Evolutionary conservation across 2,888 invertebrate genomes (phyloP), one percentile per base, ranked within the genome.

Genomic region (Drosophila melanosoma): DNA sequence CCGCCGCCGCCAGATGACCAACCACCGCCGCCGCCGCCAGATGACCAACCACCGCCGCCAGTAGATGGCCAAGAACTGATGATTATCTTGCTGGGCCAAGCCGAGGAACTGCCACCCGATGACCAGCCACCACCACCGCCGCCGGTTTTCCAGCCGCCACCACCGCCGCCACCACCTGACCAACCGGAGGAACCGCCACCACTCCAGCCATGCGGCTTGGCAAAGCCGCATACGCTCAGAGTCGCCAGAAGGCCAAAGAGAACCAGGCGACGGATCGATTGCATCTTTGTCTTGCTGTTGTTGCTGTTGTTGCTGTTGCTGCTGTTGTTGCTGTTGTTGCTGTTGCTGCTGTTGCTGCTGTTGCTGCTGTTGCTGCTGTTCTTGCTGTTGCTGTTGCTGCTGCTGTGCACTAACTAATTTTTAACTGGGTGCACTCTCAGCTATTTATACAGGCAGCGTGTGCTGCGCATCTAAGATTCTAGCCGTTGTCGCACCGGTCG

Each of bases 381-480:
- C 48, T 5, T 65, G 71, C 11, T 65, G 66, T 10, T 67, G 78
- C 23, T 60, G 71, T 1, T 71, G 69, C 49, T 64, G 80, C 74
- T 89, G 87, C 86, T 73, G 78, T 84, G 82, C 85, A 82, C 76
- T 84, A 82, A 86, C 86, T 86, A 89, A 81, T 89, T 70, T 74
- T 62, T 57, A 69, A 89, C 82, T 89, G 73, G 81, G 76, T 75
- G 67, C 75, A 84, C 79, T 77, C 76, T 81, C 81, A 68, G 65
- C 82, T 87, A 87, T 86, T 86, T 86, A 86, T 86, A 86, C 89
- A 52, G 33, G 36, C 62, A 45, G 51, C 63, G 26, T 52, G 66
- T 53, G 67, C 61, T 40, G 83, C 72, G 64, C 87, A 79, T 82
- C 84, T 75, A 78, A 80, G 77, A 84, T 84, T 83, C 83, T 82